phyloP scores from a whole-genome alignment of 2,888 invertebrate genomes.

The Maniola hyperantus region DNA sequence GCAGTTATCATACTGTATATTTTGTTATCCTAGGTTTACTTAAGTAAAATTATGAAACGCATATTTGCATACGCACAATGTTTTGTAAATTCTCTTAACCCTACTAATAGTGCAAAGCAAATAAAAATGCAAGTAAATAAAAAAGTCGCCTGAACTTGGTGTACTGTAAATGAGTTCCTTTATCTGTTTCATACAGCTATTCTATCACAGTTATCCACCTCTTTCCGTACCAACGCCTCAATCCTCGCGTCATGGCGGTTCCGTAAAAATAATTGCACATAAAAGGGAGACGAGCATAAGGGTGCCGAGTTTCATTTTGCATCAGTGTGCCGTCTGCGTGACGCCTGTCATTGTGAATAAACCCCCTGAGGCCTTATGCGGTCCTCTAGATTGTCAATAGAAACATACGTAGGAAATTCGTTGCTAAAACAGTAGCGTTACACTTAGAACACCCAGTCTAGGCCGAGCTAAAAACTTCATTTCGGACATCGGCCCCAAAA shows the following conservation, averaged over 20 bases:
- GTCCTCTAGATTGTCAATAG: slow-evolving; percentile 34
- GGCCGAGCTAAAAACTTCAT: neutral
- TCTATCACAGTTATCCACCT: neutral
- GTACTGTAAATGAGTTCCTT: neutral
- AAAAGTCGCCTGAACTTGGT: neutral
- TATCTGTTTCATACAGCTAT: neutral
- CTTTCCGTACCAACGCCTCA: neutral
- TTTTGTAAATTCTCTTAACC: too few species aligned
- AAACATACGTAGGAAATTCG: slow-evolving; percentile 27
- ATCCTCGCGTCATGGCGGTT: slow-evolving; percentile 24
- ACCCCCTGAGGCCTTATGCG: slow-evolving; percentile 38
- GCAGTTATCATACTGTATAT: too few species aligned
- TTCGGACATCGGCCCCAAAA: too few species aligned
- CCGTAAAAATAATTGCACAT: slow-evolving; percentile 37
- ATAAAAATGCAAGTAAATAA: neutral
- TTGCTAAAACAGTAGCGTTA: neutral
- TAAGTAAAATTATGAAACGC: too few species aligned
- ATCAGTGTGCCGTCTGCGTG: slow-evolving; percentile 38
- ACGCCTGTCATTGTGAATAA: slow-evolving; percentile 41
- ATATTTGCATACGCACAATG: too few species aligned
- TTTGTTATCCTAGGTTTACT: too few species aligned
- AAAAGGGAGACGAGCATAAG: slow-evolving; percentile 28
- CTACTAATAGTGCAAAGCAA: too few species aligned
- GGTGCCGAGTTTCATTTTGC: slow-evolving; percentile 35
- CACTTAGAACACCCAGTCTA: neutral